Base-by-base conservation (phyloP, 2,797 vertebrate species). In the Manis javanica region DNA sequence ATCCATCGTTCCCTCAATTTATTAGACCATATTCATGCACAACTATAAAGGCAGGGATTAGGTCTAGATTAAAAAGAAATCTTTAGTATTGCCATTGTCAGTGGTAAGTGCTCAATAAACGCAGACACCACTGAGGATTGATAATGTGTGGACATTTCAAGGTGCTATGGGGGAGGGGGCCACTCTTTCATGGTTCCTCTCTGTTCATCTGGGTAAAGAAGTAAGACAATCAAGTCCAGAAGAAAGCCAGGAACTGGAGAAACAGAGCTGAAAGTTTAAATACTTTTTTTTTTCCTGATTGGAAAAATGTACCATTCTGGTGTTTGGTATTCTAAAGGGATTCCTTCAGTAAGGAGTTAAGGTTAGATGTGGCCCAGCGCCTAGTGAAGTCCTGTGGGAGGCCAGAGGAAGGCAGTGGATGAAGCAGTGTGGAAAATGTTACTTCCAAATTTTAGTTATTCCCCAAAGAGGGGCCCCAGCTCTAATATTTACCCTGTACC, bases 281-380 rank as follows among this genome's bases (percentile, higher is more conserved):
- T 29, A 2, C 2, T 46, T 61, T 55, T 82, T 72, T 74, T 77
- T 53, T 42, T 24, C 49, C 29, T 24, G 31, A 74, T 53, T 71
- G 34, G 53, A 64, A 96, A 93, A 91, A 63, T 31, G 7, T 72
- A 18, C 39, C 57, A 7, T 83, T 87, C 71, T 94, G 39, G 66
- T 39, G 19, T 90, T 34, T 68, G 46, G 57, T 90, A n/a, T 69
- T 97, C 39, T 71, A 91, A 55, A 95, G 82, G 74, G 81, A 57
- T 91, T 81, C 75, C 53, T 93, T 88, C 96, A 97, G 91, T 42
- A 96, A 97, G 53, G 94, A 92, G 96, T 93, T 94, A 97, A 97
- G 82, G 71, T 66, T 68, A 49, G 31, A 93, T 24, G 64, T 96
- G 97, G 95, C 94, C 87, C 77, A 15, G 82, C 63, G 96, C 89